Conservation (phyloP, 1,140 invertebrate species). For the Trachymyrmex cornetzi region DNA sequence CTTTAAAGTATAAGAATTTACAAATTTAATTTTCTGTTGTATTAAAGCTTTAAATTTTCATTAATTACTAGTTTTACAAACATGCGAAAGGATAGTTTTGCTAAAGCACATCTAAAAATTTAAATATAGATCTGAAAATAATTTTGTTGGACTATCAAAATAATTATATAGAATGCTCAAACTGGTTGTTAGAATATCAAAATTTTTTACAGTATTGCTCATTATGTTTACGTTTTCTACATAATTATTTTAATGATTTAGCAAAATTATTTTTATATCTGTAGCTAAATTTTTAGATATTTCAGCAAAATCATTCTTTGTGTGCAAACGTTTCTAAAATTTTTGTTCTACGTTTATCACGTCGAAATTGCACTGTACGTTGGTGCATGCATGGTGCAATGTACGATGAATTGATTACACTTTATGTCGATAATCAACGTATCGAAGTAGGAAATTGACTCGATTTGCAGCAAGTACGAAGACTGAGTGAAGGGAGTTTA, state of each 20-base stretch:
- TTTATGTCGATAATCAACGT: background rate
- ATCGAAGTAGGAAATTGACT: conserved; percentile 7
- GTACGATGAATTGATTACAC: conserved; percentile 2
- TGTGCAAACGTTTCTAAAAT: background rate
- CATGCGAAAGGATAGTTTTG: too few relatives aligned
- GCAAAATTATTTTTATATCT: too few relatives aligned
- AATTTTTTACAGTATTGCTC: too few relatives aligned
- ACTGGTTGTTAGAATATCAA: too few relatives aligned
- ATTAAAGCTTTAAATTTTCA: background rate
- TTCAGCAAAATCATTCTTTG: background rate
- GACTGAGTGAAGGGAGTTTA: background rate
- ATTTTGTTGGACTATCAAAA: too few relatives aligned
- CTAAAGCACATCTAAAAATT: too few relatives aligned
- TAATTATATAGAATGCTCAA: too few relatives aligned
- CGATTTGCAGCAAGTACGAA: conserved; percentile 1
- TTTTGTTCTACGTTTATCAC: background rate
- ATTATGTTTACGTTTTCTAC: too few relatives aligned
- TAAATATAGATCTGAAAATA: too few relatives aligned
- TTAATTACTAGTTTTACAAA: too few relatives aligned
- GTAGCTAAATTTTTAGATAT: too few relatives aligned
- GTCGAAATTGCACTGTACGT: background rate
- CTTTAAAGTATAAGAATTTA: background rate
- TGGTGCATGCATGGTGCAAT: background rate
- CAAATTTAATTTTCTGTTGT: background rate
- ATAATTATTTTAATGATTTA: too few relatives aligned